Evolutionary conservation across 1,140 invertebrate species (phyloP), one percentile per base, ranked within the genome.

Genomic region (Leptopilina clavipes): DNA sequence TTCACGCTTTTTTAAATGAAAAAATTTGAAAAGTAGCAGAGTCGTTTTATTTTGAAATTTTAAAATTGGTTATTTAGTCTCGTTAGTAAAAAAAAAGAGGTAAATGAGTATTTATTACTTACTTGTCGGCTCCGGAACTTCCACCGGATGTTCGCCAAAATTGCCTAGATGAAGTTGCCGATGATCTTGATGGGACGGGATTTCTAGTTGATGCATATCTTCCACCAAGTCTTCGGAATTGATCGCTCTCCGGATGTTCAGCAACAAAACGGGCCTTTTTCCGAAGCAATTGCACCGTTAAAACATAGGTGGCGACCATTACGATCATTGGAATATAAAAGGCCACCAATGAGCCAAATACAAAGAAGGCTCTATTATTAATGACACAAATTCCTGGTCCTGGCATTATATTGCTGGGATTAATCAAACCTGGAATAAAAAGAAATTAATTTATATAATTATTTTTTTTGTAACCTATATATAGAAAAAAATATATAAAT

Each of bases 291-390:
- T 95, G 94, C 9, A 98, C 96, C 0, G 97, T 99, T 22, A 98
- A 91, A 0, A 95, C 93, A 84, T 98, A 98, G 0, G 97, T 97
- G 31, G 96, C 93, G 37, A 97, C 93, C 96, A 97, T 97, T 71
- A 97, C 96, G 48, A 97, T 89, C 93, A 98, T 97, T 0, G 97
- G 97, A 56, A 98, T 94, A 90, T 98, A 98, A 90, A 99, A 99
- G 43, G 93, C 96, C 65, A 98, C 93, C 80, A 98, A 89, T 0
- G 97, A 98, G 0, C 96, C 96, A 83, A 97, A 96, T 5, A 97
- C 94, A 91, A 96, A 96, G 91, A 97, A 97, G 11, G 94, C 92
- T 12, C 94, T 91, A 89, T 97, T 97, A 89, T 96, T 96, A 83
- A 98, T 97, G 70, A 95, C 94, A 89, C 96, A 98, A 31, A 92